Conservation (phyloP, 2,888 invertebrate species). For the Aspidiotus destructor region DNA sequence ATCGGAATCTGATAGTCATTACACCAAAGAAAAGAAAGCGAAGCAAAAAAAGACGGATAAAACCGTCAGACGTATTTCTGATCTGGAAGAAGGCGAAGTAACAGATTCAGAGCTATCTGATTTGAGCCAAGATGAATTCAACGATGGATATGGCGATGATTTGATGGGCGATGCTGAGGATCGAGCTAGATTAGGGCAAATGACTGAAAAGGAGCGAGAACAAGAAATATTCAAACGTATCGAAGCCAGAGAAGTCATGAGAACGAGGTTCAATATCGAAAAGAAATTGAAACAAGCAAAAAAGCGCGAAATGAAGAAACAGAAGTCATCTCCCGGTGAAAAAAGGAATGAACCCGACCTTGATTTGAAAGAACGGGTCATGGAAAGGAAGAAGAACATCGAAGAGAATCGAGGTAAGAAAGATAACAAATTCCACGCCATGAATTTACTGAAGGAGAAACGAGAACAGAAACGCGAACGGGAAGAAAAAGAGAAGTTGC, state of each 20-base stretch:
- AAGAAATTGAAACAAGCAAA: slow-evolving; percentile 78
- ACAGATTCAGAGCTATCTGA: slow-evolving; percentile 56
- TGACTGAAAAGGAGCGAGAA: slow-evolving; percentile 95
- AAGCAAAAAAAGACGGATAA: slow-evolving; percentile 70
- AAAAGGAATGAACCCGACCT: slow-evolving; percentile 47
- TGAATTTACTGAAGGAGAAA: slow-evolving; percentile 81
- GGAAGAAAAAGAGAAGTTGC: slow-evolving; percentile 47
- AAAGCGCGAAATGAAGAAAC: slow-evolving; percentile 58
- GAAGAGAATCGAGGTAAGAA: slow-evolving; percentile 69
- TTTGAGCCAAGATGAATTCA: slow-evolving; percentile 74
- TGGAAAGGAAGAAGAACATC: slow-evolving; percentile 80
- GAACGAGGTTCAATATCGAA: slow-evolving; percentile 93
- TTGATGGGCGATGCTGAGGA: slow-evolving; percentile 96
- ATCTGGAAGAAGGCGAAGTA: slow-evolving; percentile 57
- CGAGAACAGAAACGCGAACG: slow-evolving; percentile 79
- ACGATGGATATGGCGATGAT: slow-evolving; percentile 94
- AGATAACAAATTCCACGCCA: slow-evolving; percentile 83
- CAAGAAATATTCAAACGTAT: slow-evolving; percentile 94
- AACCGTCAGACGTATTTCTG: slow-evolving; percentile 16
- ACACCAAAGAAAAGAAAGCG: slow-evolving; percentile 46
- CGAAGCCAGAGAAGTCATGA: slow-evolving; percentile 86
- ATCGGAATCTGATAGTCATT: slow-evolving; percentile 38
- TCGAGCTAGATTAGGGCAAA: slow-evolving; percentile 72
- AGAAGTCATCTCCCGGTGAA: slow-evolving; percentile 43
- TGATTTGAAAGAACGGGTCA: slow-evolving; percentile 68